These are phyloP conservation scores for Calyptommatus sinebrachiatus DNA, from an alignment of 2,113 vertebrate genomes.

Conservation along the genomic window DNA sequence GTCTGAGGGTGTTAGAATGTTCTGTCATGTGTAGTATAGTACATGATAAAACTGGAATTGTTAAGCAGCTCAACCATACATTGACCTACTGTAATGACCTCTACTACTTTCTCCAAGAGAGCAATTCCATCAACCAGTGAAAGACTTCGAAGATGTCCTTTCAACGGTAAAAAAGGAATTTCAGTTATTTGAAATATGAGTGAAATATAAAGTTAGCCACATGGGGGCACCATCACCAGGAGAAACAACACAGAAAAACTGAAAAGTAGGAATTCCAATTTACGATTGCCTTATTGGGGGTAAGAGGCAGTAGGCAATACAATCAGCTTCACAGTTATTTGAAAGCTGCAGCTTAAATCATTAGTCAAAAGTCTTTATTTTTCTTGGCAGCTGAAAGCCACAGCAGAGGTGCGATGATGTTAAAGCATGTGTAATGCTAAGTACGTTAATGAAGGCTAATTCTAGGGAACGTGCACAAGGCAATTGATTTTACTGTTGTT, in stretches of 20 bases:
- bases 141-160: neutral
- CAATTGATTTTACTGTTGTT: neutral
- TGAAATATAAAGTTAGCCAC: conserved; percentile 12
- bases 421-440: neutral
- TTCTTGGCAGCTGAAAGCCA: neutral
- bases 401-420: neutral
- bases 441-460: neutral
- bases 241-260: conserved; percentile 3
- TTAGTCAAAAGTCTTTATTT: neutral
- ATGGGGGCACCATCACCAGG: conserved; percentile 29
- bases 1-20: too few relatives aligned
- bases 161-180: neutral
- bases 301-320: neutral
- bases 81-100: too few relatives aligned
- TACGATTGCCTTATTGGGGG: neutral
- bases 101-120: too few relatives aligned
- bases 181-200: neutral
- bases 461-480: neutral
- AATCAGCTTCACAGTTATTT: neutral
- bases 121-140: too few relatives aligned
- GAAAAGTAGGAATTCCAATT: neutral
- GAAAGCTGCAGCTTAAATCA: neutral
- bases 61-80: too few relatives aligned
- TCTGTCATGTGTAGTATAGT: too few relatives aligned
- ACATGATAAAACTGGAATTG: too few relatives aligned